Base-by-base conservation (phyloP, 2,888 invertebrate genomes). In the Ceriagrion tenellum region DNA sequence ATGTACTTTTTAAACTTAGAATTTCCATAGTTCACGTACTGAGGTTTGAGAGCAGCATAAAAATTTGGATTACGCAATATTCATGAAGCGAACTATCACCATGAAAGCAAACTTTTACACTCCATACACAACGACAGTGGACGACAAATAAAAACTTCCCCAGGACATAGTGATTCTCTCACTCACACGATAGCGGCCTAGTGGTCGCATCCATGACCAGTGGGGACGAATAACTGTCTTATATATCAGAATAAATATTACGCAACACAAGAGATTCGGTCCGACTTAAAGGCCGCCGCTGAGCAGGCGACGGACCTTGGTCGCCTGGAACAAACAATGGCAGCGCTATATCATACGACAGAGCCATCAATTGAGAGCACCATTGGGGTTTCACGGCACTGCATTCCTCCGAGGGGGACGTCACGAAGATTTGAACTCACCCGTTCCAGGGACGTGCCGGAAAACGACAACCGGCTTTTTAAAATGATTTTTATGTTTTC, bases 321-420 rank as follows among this genome's bases (percentile, higher is more conserved):
- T 81, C 81, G 30, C 26, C 81, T 35, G 81, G 81, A 69, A 26
- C 69, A 69, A 69, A 69, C 81, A 81, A 81, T 81, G 81, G 81
- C 30, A 8, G 26, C 23, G 69, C 69, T 13, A 13, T 69, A 26
- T 69, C n/a, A n/a, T 30, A 74, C 74, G 35, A 35, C 30, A 81
- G 13, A n/a, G 81, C 81, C 81, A 81, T 81, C 81, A 81, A 81
- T 81, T 35, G 16, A n/a, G n/a, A 18, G 35, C 30, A 81, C 13
- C 10, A 69, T n/a, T n/a, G 81, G 18, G 30, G n/a, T 81, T 81
- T 81, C 30, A 81, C 35, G 30, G 18, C 30, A 16, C 81, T 13
- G 35, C 35, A 81, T 81, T 81, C 81, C 81, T 30, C 12, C 30
- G 12, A 26, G 13, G 81, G 81, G 35, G 59, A 59, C 81, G 16